Percentiles rank a stretch among this genome's conserved stretches.
Evolutionary conservation across 1,140 invertebrate genomes (phyloP).

Genomic region (Mesaphorura yosii): DNA sequence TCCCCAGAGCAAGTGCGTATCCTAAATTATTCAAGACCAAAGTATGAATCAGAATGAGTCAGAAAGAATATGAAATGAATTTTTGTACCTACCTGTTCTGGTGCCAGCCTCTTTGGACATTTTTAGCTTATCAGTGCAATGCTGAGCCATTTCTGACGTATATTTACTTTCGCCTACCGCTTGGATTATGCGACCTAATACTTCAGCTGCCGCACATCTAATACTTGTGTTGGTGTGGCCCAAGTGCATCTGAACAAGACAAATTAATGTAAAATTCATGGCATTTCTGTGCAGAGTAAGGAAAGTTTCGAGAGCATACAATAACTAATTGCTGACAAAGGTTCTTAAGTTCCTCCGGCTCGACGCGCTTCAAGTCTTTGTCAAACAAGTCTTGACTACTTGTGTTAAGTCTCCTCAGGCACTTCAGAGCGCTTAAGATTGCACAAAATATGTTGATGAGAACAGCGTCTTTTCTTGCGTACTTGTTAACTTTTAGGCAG

Average conservation of each 20-base stretch:
- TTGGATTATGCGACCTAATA: constrained; percentile 78
- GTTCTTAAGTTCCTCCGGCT: constrained; percentile 22
- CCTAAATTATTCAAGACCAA: constrained; percentile 9
- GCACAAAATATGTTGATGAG: constrained; percentile 96
- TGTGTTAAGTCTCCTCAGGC: constrained; percentile 19
- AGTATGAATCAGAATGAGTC: constrained; percentile 1
- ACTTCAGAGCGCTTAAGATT: constrained; percentile 72
- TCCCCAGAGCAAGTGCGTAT: constrained; percentile 83
- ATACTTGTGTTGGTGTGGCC: constrained; percentile 73
- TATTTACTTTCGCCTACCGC: constrained; percentile 72
- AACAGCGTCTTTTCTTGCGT: constrained; percentile 80
- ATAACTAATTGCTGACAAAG: constrained; percentile 27
- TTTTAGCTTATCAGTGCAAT: constrained; percentile 78
- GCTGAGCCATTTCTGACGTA: constrained; percentile 80
- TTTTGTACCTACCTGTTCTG: constrained; percentile 53
- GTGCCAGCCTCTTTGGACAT: constrained; percentile 75
- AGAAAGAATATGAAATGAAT: background rate
- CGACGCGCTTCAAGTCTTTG: constrained; percentile 15
- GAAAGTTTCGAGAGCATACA: too few relatives aligned
- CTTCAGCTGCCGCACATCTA: constrained; percentile 75
- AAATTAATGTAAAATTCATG: too few relatives aligned
- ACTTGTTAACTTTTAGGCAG: constrained; percentile 72
- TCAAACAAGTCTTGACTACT: constrained; percentile 1
- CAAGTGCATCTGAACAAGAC: constrained; percentile 56
- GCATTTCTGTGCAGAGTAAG: too few relatives aligned